A percentile compares a stretch with the other conserved stretches of the same genome.
phyloP scores from a whole-genome alignment of 2,797 vertebrate genomes.

The Eulemur rubriventer region DNA sequence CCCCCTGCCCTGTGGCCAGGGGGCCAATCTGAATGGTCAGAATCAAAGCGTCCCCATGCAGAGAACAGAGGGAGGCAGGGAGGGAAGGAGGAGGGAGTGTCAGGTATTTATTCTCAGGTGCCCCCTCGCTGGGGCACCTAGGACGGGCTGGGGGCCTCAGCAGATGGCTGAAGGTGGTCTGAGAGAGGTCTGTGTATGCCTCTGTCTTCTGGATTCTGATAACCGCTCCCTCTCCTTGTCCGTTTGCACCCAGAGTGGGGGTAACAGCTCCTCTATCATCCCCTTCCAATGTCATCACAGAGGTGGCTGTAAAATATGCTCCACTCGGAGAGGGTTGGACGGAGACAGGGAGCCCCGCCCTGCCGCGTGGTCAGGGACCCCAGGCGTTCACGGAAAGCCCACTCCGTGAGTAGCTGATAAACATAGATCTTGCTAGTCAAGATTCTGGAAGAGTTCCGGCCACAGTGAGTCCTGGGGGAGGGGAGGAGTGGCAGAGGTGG shows the following conservation, averaged over 20 bases:
- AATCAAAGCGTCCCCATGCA: not conserved
- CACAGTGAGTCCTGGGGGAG: not conserved
- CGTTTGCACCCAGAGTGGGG: not conserved
- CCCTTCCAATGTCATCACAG: not conserved
- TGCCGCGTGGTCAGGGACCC: not conserved
- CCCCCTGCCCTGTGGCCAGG: not conserved
- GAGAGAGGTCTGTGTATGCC: fast-evolving
- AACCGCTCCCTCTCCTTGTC: not conserved
- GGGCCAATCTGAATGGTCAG: not conserved
- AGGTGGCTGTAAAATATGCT: not conserved
- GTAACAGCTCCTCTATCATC: not conserved
- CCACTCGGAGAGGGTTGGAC: fast-evolving
- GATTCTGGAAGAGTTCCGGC: not conserved
- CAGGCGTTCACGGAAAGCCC: not conserved
- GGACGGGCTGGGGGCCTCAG: not conserved
- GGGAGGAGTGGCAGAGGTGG: not conserved
- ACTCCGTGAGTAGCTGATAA: not conserved
- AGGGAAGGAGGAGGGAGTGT: not conserved
- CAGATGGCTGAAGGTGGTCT: not conserved
- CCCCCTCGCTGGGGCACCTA: not conserved
- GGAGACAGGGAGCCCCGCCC: not conserved
- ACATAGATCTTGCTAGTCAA: not conserved
- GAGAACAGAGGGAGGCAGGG: not conserved
- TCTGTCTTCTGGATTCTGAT: not conserved
- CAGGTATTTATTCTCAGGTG: not conserved